Conservation (phyloP, 1,140 invertebrate genomes). For the Spodoptera frugiperda region DNA sequence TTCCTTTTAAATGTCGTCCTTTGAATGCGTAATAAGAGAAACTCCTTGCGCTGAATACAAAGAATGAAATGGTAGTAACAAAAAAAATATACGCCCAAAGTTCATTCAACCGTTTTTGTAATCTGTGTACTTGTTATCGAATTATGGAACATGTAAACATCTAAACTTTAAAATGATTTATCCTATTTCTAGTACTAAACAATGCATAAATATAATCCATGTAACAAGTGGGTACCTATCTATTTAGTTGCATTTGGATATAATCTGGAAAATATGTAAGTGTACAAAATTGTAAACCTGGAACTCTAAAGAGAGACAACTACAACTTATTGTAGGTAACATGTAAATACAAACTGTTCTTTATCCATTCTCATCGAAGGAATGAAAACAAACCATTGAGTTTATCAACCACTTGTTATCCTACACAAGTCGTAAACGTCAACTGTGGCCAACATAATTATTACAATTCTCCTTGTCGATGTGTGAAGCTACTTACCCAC, state of each 20-base stretch:
- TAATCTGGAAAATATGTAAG: not conserved
- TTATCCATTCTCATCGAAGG: constrained; percentile 1
- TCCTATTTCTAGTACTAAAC: too few species aligned
- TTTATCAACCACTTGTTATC: constrained; percentile 4
- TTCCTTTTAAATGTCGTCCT: constrained; percentile 83
- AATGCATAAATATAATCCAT: too few species aligned
- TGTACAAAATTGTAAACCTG: not conserved
- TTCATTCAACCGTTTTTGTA: constrained; percentile 73
- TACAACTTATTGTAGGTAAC: too few species aligned
- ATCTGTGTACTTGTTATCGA: constrained; percentile 9
- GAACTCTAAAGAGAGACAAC: too few species aligned
- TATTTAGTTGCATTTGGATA: too few species aligned
- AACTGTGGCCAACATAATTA: constrained; percentile 38
- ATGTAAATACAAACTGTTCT: not conserved
- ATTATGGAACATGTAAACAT: not conserved
- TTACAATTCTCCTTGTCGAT: not conserved
- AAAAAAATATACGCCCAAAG: constrained; percentile 49
- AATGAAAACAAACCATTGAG: constrained; percentile 23
- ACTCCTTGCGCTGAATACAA: constrained; percentile 79
- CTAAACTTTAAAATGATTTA: too few species aligned
- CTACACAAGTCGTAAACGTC: constrained; percentile 13
- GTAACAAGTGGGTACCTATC: too few species aligned
- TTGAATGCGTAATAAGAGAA: constrained; percentile 83
- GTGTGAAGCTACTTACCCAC: too few species aligned
- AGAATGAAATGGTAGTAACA: constrained; percentile 50